Evolutionary conservation across 2,797 vertebrate genomes (phyloP).

Genomic region (Etheostoma nigrum): DNA sequence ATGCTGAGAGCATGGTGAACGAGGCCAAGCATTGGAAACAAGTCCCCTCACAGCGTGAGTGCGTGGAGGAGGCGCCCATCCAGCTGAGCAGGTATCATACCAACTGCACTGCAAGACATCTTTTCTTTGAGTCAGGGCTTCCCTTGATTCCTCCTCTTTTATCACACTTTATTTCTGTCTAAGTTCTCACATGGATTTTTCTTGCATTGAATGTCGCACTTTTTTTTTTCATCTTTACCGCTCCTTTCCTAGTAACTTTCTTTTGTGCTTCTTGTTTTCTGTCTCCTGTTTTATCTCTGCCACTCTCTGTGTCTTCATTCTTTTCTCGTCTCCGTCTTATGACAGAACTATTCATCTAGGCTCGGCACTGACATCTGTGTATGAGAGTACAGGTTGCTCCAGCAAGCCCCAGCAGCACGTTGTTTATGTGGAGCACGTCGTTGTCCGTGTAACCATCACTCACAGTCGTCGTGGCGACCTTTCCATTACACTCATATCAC

Average conservation of each 20-base stretch:
- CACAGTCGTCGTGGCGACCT: constrained; percentile 93
- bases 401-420: constrained; percentile 86
- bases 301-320: constrained; percentile 39
- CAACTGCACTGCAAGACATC: constrained; percentile 22
- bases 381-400: constrained; percentile 90
- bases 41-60: constrained; percentile 92
- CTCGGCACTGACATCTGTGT: constrained; percentile 86
- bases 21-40: constrained; percentile 93
- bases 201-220: constrained; percentile 34
- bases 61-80: constrained; percentile 88
- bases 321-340: constrained; percentile 32
- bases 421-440: constrained; percentile 92
- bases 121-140: constrained; percentile 57
- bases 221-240: constrained; percentile 42
- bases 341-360: constrained; percentile 90
- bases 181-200: constrained; percentile 51
- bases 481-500: constrained; percentile 93
- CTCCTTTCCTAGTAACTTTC: constrained; percentile 33
- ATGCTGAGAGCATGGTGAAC: constrained; percentile 95
- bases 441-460: constrained; percentile 89
- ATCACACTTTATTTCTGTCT: constrained; percentile 61
- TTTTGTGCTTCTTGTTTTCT: constrained; percentile 27
- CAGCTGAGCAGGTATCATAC: constrained; percentile 90
- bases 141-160: constrained; percentile 59
- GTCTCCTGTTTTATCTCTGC: constrained; percentile 36